Evolutionary conservation across 2,888 invertebrate genomes (phyloP).

Genomic region (Empis stercorea): DNA sequence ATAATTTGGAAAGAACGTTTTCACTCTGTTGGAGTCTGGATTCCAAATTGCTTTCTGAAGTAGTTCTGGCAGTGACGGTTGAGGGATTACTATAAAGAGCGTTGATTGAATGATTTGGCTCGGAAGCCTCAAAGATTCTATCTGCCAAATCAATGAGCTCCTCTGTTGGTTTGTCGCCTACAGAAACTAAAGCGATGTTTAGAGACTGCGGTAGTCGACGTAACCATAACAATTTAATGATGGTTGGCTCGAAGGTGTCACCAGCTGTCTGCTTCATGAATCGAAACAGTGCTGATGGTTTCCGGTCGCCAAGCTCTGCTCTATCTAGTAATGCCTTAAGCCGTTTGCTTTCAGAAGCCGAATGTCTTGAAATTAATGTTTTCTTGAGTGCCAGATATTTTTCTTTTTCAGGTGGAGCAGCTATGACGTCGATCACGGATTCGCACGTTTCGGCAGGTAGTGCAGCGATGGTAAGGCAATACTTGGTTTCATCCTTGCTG

Average conservation of each 20-base stretch:
- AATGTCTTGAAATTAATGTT: not conserved
- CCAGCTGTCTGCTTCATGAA: constrained; percentile 4
- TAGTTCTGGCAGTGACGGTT: no score
- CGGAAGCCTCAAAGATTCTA: constrained; percentile 3
- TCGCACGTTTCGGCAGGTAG: not conserved
- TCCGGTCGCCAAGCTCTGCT: constrained; percentile 4
- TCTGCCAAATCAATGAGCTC: constrained; percentile 1
- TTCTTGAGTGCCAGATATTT: constrained; percentile 1
- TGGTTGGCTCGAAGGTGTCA: not conserved
- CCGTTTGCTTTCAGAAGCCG: constrained; percentile 2
- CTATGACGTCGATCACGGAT: constrained; percentile 1
- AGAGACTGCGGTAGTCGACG: constrained; percentile 3
- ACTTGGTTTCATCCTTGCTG: constrained; percentile 3
- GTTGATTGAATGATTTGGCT: no score
- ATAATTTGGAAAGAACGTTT: no score
- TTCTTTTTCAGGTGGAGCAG: not conserved
- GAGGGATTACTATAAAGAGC: no score
- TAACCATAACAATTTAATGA: constrained; percentile 1
- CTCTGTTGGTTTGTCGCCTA: constrained; percentile 1
- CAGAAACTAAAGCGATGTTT: constrained; percentile 5
- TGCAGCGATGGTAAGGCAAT: constrained; percentile 4
- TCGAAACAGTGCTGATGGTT: constrained; percentile 4
- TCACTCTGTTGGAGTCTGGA: no score
- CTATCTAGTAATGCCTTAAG: constrained; percentile 1
- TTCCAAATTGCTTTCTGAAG: no score